Evolutionary conservation across 2,888 invertebrate genomes (phyloP).

Genomic region (Leptarthrus brevirostris): DNA sequence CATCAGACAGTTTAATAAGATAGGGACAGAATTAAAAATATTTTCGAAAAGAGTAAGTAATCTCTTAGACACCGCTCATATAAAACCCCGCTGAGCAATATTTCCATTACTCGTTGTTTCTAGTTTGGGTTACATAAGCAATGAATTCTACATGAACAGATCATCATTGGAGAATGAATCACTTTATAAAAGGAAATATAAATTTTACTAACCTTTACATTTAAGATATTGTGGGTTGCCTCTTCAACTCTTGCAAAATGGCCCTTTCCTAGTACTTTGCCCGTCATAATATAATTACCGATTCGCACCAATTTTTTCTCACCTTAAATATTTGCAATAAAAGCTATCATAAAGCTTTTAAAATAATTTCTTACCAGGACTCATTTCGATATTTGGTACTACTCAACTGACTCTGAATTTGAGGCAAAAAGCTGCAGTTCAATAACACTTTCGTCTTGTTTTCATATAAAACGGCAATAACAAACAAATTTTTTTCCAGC

Average conservation of each 20-base stretch:
- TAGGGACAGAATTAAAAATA: too few species aligned
- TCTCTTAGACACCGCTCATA: too few species aligned
- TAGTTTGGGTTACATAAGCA: too few species aligned
- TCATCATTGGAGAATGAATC: too few species aligned
- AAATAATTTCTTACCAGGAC: not conserved
- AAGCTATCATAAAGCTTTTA: not conserved
- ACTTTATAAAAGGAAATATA: too few species aligned
- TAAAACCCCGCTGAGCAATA: too few species aligned
- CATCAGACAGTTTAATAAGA: too few species aligned
- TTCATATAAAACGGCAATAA: not conserved
- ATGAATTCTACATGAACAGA: too few species aligned
- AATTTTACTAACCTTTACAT: constrained; percentile 80
- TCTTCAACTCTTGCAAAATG: constrained; percentile 82
- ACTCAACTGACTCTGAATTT: not conserved
- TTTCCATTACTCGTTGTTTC: too few species aligned
- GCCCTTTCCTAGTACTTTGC: constrained; percentile 78
- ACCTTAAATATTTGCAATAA: constrained; percentile 38
- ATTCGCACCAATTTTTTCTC: constrained; percentile 70
- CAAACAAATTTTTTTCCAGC: too few species aligned
- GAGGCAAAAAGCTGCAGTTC: not conserved
- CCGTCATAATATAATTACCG: constrained; percentile 79
- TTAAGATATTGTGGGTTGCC: constrained; percentile 76
- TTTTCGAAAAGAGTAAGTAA: too few species aligned
- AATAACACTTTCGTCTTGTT: not conserved
- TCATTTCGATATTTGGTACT: not conserved